Conservation (phyloP, 2,888 invertebrate genomes). For the Epinotia brunnichana region DNA sequence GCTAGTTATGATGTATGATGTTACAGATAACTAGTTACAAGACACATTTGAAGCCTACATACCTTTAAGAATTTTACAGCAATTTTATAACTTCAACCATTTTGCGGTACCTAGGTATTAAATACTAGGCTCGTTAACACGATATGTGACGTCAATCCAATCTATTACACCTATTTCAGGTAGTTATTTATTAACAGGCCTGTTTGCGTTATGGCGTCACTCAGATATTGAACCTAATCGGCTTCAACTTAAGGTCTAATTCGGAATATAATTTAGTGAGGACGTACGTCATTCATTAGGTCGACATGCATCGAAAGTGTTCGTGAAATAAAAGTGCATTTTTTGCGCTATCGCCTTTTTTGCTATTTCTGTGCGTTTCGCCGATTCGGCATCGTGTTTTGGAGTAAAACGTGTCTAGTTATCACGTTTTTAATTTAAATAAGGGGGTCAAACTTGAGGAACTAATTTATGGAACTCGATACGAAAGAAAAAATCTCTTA, state of each 20-base stretch:
- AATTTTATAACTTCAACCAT: not conserved
- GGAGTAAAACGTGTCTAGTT: not conserved
- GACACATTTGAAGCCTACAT: not conserved
- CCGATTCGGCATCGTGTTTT: not conserved
- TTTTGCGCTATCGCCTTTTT: not conserved
- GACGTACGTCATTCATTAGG: not conserved
- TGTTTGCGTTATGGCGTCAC: not conserved
- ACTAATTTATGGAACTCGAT: not conserved
- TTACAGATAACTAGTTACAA: not conserved
- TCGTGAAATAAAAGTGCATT: not conserved
- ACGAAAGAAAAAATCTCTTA: too few relatives aligned
- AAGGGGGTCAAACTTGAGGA: constrained; percentile 3
- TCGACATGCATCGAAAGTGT: not conserved
- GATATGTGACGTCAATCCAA: not conserved
- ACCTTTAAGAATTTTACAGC: not conserved
- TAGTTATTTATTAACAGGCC: not conserved
- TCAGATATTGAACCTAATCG: not conserved
- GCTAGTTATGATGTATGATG: not conserved
- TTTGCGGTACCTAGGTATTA: not conserved
- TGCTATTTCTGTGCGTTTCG: not conserved
- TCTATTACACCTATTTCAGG: not conserved
- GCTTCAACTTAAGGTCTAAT: not conserved
- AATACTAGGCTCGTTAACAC: not conserved
- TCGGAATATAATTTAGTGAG: not conserved
- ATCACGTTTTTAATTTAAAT: not conserved